Conservation (phyloP, 2,888 invertebrate species). For the Odontocerum albicorne region DNA sequence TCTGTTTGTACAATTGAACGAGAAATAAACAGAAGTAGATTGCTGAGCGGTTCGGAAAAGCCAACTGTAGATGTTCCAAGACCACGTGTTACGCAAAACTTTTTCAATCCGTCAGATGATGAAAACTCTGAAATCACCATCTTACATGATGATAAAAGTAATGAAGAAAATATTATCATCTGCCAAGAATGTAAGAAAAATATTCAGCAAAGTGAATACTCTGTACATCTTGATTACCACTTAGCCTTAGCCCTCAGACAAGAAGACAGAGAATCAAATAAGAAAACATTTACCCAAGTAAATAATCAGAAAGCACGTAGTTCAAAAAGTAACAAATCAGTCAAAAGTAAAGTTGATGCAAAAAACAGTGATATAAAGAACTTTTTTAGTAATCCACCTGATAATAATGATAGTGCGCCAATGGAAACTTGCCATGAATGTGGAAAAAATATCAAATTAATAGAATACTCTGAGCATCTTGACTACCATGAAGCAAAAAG, state of each 20-base stretch:
- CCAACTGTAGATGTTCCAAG: background rate
- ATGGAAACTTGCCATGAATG: slow-evolving; percentile 68
- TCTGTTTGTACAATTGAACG: slow-evolving; percentile 53
- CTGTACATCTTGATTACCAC: slow-evolving; percentile 75
- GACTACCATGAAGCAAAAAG: slow-evolving; percentile 86
- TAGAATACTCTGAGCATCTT: slow-evolving; percentile 70
- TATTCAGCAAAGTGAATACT: slow-evolving; percentile 58
- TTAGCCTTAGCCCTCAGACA: slow-evolving; percentile 67
- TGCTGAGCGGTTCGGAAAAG: slow-evolving; percentile 5
- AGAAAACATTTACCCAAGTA: slow-evolving; percentile 36
- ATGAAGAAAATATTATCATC: slow-evolving; percentile 37
- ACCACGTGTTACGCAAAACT: slow-evolving; percentile 1
- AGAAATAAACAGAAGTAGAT: slow-evolving; percentile 53
- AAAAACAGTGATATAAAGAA: slow-evolving; percentile 41
- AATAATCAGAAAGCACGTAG: slow-evolving; percentile 37
- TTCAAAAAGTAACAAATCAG: slow-evolving; percentile 33
- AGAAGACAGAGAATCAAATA: slow-evolving; percentile 42
- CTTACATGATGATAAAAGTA: slow-evolving; percentile 14
- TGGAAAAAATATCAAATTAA: slow-evolving; percentile 59
- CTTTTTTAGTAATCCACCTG: slow-evolving; percentile 51
- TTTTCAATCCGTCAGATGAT: background rate
- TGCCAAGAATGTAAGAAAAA: slow-evolving; percentile 69
- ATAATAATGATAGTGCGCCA: slow-evolving; percentile 40
- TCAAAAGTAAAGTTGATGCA: slow-evolving; percentile 34
- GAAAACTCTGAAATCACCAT: no score